A percentile compares a stretch with the other conserved stretches of the same genome.
These are phyloP conservation scores for Champsocephalus esox DNA, from an alignment of 2,797 vertebrate species.

Conservation along the genomic window DNA sequence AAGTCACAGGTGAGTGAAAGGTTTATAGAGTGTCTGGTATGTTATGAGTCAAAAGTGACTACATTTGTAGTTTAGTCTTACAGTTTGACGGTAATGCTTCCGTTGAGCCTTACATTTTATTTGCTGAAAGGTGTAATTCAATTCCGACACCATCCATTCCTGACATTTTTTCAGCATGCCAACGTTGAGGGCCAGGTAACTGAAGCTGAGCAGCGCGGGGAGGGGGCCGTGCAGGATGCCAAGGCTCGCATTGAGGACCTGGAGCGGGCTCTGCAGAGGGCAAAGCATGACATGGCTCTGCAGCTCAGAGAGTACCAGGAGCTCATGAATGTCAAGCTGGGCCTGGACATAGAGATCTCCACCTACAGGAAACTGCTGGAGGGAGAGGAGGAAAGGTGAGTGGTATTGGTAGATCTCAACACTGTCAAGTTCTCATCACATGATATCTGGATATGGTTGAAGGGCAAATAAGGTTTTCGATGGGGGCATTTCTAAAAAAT, in stretches of 20 bases:
- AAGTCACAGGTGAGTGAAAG: constrained; percentile 72
- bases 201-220: constrained; percentile 66
- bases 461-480: not conserved
- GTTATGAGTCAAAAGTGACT: not conserved
- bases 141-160: not conserved
- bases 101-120: not conserved
- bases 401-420: not conserved
- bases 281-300: constrained; percentile 75
- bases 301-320: constrained; percentile 88
- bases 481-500: not conserved
- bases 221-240: constrained; percentile 61
- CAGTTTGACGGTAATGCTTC: not conserved
- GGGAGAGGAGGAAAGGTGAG: constrained; percentile 88
- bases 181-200: constrained; percentile 66
- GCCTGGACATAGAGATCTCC: constrained; percentile 84
- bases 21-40: not conserved
- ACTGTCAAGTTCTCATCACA: not conserved
- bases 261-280: constrained; percentile 69
- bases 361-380: constrained; percentile 88
- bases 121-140: not conserved
- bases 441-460: not conserved
- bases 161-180: constrained; percentile 48
- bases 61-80: not conserved
- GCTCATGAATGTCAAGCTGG: constrained; percentile 85
- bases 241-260: constrained; percentile 63